Evolutionary conservation across 2,888 invertebrate genomes (phyloP).

Genomic region (Caradrina kadenii): DNA sequence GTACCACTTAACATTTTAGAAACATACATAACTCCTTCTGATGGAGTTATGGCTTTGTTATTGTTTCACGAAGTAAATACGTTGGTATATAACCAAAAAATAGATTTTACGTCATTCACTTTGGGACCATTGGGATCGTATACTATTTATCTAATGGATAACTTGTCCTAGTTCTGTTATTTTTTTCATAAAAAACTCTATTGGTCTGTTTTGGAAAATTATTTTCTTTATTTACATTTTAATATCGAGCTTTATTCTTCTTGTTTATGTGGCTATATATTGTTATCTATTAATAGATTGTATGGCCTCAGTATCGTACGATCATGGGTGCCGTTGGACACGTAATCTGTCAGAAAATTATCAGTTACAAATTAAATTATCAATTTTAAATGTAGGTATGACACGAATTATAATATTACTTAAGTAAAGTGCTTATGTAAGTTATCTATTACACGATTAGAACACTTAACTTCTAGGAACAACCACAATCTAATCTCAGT

Average conservation of each 20-base stretch:
- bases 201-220: not conserved
- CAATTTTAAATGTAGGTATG: constrained; percentile 27
- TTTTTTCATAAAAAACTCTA: constrained; percentile 16
- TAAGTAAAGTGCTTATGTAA: constrained; percentile 19
- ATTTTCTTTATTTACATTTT: not conserved
- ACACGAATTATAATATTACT: constrained; percentile 14
- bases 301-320: not conserved
- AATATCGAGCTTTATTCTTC: not conserved
- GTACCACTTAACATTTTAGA: constrained; percentile 44
- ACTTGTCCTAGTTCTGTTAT: constrained; percentile 18
- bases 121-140: constrained; percentile 22
- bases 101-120: constrained; percentile 17
- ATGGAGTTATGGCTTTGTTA: constrained; percentile 46
- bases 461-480: no score
- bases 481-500: no score
- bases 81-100: constrained; percentile 26
- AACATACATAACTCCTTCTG: constrained; percentile 11
- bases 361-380: constrained; percentile 28
- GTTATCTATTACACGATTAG: constrained; percentile 3
- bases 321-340: not conserved
- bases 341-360: constrained; percentile 33
- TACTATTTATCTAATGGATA: constrained; percentile 35
- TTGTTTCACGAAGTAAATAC: constrained; percentile 32
- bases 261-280: constrained; percentile 8
- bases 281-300: not conserved